Evolutionary conservation across 2,113 vertebrate genomes (phyloP).

Genomic region (Octodon degus): DNA sequence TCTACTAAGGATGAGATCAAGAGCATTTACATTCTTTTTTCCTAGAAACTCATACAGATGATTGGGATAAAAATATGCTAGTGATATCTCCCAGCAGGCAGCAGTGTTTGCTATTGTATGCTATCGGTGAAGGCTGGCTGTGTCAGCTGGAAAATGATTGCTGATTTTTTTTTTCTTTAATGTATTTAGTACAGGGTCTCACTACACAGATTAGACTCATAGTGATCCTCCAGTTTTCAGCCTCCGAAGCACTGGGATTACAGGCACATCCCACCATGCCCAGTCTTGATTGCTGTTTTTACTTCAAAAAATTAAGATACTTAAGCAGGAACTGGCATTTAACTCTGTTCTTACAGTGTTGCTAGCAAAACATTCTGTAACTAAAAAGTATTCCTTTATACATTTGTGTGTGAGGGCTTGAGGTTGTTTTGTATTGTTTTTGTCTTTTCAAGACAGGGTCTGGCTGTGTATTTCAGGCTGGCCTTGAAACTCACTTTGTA

Average conservation of each 20-base stretch:
- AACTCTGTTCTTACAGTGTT: background rate
- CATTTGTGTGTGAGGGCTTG: background rate
- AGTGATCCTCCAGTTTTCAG: too few species aligned
- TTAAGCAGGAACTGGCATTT: constrained; percentile 55
- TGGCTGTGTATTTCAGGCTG: background rate
- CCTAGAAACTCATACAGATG: background rate
- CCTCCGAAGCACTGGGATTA: too few species aligned
- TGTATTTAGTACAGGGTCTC: too few species aligned
- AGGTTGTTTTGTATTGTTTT: background rate
- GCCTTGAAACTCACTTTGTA: background rate
- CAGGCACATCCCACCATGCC: too few species aligned
- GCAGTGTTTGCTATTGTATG: constrained; percentile 2
- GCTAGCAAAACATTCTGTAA: background rate
- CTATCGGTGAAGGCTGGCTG: background rate
- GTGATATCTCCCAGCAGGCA: constrained; percentile 24
- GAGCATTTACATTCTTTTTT: background rate
- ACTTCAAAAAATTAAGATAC: background rate
- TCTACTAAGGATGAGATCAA: constrained; percentile 21
- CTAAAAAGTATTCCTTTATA: background rate
- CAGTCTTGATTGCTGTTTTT: background rate
- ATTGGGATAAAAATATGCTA: background rate
- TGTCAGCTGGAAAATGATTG: background rate
- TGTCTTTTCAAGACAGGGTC: background rate
- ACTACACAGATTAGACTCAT: too few species aligned
- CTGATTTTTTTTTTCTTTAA: background rate